Base-by-base conservation (phyloP, 1,140 invertebrate species). In the Venturia canescens region DNA sequence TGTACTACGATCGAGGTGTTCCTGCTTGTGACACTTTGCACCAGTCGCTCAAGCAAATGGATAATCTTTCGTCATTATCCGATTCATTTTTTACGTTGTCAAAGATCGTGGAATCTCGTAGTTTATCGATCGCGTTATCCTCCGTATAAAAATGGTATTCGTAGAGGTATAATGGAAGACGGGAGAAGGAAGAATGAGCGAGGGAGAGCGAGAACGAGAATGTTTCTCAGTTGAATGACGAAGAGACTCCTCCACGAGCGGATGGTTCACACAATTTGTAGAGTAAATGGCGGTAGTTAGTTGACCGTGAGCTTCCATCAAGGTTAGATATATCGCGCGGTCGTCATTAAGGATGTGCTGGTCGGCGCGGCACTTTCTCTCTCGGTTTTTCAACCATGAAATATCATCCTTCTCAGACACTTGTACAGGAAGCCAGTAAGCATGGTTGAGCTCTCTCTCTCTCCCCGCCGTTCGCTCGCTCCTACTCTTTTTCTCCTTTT, bases 281-380 rank as follows among this genome's bases (percentile, higher is more conserved):
- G 79, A 72, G 48, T 79, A 72, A 81, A 83, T 66, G 74, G 74
- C 75, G 78, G 66, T 77, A 70, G 74, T 50, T 78, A 57, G 66
- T 63, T 66, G 67, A 63, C 57, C 60, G 53, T 21, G 80, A 44
- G 44, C 21, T 75, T 69, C 29, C 29, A 69, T n/a, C 78, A 48
- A 74, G 29, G 57, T 53, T 83, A 83, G 83, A 66, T 82, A 82
- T 82, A 86, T 85, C 78, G 69, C 34, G 50, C 60, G 80, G 57
- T 60, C 80, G 83, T 87, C 85, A 86, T 88, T 87, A 87, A 80
- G 78, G 82, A 81, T 75, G 71, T 76, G 78, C 77, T 48, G 57
- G 80, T 78, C 77, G 50, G 34, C 9, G 27, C 70, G 23, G 31
- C 38, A 70, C 60, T 44, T n/a, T 34, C 75, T 78, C 50, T 27